phyloP scores from a whole-genome alignment of 2,888 invertebrate genomes.

The Pecten maximus region DNA sequence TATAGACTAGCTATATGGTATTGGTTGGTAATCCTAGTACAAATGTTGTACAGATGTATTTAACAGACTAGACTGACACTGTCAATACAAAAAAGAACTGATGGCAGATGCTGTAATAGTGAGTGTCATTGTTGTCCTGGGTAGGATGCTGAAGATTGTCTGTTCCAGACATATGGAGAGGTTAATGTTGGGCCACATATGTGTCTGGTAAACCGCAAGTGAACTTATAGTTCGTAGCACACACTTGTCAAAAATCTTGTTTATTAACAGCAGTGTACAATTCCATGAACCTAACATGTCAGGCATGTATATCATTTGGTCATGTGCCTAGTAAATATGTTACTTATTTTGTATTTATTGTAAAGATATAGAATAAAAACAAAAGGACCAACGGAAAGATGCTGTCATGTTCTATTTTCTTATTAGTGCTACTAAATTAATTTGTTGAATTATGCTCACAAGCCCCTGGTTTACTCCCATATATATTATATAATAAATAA shows the following conservation, averaged over 20 bases:
- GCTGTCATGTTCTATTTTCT: no score
- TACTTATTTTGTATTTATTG: no score
- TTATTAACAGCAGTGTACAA: background rate
- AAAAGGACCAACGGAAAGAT: no score
- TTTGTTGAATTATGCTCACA: no score
- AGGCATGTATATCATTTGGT: background rate
- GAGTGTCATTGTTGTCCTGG: background rate
- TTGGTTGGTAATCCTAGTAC: no score
- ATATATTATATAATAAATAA: no score
- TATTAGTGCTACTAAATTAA: no score
- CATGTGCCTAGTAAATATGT: no score
- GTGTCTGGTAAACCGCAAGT: background rate
- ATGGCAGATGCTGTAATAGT: background rate
- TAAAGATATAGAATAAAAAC: no score
- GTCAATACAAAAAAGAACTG: background rate
- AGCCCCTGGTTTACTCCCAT: no score
- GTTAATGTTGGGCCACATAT: background rate
- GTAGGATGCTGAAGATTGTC: background rate
- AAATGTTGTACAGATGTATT: background rate
- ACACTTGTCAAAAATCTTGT: conserved; percentile 13
- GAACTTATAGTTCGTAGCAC: background rate
- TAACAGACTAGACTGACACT: background rate
- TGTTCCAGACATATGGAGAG: background rate
- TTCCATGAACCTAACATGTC: background rate
- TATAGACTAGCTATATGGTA: no score